Evolutionary conservation across 2,888 invertebrate species (phyloP).

Genomic region (Hylaea fasciaria): DNA sequence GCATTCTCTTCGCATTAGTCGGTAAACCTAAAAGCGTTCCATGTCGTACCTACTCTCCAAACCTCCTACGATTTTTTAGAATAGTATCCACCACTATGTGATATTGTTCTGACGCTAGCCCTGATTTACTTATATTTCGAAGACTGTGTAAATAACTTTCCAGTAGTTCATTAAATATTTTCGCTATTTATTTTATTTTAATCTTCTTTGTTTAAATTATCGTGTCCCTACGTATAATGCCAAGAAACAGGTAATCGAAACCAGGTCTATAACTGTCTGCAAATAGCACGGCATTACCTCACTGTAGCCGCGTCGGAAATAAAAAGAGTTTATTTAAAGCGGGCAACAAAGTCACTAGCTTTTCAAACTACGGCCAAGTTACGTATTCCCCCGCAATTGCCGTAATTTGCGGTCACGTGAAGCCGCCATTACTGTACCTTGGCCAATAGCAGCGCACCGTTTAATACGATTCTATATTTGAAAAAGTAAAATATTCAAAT

Average conservation of each 20-base stretch:
- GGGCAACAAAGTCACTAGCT: conserved; percentile 28
- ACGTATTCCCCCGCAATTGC: conserved; percentile 68
- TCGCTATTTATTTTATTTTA: no score
- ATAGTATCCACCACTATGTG: no score
- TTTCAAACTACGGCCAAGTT: conserved; percentile 43
- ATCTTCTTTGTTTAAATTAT: no score
- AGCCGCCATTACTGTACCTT: conserved; percentile 72
- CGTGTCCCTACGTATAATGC: no score
- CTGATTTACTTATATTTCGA: no score
- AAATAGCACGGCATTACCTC: conserved; percentile 1
- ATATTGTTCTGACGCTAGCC: no score
- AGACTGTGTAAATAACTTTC: no score
- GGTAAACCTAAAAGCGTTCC: no score
- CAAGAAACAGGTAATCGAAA: neutral
- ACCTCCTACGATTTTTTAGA: no score
- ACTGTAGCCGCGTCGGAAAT: conserved; percentile 19
- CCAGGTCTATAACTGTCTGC: neutral
- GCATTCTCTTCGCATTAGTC: no score
- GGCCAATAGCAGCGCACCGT: conserved; percentile 74
- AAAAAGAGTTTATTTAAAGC: conserved; percentile 18
- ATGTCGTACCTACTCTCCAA: no score
- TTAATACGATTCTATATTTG: conserved; percentile 78
- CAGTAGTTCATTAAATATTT: no score
- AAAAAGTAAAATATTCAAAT: conserved; percentile 66
- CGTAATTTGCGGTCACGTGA: conserved; percentile 83